Evolutionary conservation across 92 coral and sea anemone species (phyloP), one percentile per base, ranked within the genome.

Genomic region (Actinostola sp.): DNA sequence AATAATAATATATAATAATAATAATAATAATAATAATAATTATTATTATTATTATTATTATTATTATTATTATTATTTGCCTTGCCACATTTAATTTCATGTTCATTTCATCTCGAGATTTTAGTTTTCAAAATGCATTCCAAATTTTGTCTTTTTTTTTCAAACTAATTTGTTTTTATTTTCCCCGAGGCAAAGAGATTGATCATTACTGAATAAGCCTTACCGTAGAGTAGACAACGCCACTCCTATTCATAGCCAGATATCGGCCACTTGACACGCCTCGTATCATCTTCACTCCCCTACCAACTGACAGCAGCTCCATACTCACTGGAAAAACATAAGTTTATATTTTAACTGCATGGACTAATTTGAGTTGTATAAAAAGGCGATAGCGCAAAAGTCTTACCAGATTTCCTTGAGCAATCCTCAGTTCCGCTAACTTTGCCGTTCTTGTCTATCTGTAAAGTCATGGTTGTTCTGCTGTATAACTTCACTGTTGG

Each of bases 201-300:
- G 46, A 8, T 41, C 11, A 20, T 10, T 54, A n/a, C n/a, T n/a
- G n/a, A n/a, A n/a, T n/a, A n/a, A 39, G 0, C 23, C 64, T 70
- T 70, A 70, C 75, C 63, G 75, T 70, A 1, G 74, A 49, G 57
- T 68, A 68, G 74, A 68, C 46, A 14, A 11, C 33, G 42, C 74
- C 74, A 1, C 30, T 44, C 43, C 17, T 68, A 61, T 68, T 34
- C 61, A 68, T 68, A 13, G 74, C 74, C 62, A 68, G 62, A 23
- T 49, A 68, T 31, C 74, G 74, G 28, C 62, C 62, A 49, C 74
- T 68, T 21, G 74, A 61, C 44, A 68, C 50, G 17, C 74, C 74
- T 35, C 17, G 49, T 4, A 68, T 68, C 74, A 50, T 49, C 61
- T 68, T 68, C 39, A 68, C 30, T 16, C 73, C 73, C 2, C 26